These are phyloP conservation scores for Microhierax caerulescens DNA, from an alignment of 2,797 vertebrate species.

Conservation along the genomic window DNA sequence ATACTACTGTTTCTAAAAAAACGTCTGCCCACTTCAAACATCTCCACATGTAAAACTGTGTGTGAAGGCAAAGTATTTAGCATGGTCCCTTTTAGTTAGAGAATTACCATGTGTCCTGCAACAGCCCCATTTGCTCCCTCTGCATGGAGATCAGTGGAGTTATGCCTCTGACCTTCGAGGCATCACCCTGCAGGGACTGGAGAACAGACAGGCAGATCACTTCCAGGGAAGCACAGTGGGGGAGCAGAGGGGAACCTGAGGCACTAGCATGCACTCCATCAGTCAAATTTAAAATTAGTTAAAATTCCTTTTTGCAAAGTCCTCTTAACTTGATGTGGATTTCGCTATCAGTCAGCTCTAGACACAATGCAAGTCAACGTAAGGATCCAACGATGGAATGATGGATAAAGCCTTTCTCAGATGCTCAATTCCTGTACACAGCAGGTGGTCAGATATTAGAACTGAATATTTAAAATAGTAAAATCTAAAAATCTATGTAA, in stretches of 20 bases:
- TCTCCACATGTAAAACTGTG: neutral
- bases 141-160: neutral
- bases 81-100: neutral
- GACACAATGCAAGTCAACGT: neutral
- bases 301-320: neutral
- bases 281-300: neutral
- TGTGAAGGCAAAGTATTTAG: fast-evolving
- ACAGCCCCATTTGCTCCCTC: neutral
- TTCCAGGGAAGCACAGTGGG: neutral
- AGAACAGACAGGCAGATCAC: neutral
- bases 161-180: neutral
- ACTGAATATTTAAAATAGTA: neutral
- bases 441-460: neutral
- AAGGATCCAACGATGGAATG: neutral
- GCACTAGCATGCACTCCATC: neutral
- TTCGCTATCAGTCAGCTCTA: neutral
- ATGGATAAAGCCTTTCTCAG: neutral
- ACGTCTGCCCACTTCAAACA: neutral
- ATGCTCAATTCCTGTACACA: neutral
- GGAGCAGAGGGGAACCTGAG: neutral
- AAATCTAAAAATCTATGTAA: neutral
- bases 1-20: neutral
- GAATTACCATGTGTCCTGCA: neutral
- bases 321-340: neutral
- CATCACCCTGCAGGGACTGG: neutral